Evolutionary conservation across 2,797 vertebrate species (phyloP).

Genomic region (Alexandromys oeconomus): DNA sequence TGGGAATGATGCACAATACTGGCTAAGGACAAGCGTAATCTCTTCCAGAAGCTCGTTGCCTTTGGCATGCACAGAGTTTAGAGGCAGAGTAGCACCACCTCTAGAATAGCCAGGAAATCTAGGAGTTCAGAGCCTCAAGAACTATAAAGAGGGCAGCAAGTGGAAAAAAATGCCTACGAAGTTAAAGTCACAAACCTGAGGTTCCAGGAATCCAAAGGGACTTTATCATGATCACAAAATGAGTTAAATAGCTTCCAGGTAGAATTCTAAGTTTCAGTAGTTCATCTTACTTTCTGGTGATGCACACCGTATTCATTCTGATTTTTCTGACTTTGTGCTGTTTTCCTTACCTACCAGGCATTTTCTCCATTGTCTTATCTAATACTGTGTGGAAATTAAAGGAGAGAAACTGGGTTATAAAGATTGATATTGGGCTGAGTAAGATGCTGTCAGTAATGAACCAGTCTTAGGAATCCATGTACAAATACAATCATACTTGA

Average conservation of each 20-base stretch:
- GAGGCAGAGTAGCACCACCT: neutral
- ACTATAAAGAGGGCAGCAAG: neutral
- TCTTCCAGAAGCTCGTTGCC: neutral
- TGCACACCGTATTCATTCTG: neutral
- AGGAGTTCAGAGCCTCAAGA: constrained; percentile 22
- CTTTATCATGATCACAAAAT: neutral
- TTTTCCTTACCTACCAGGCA: constrained; percentile 12
- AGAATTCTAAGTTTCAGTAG: neutral
- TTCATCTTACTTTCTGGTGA: neutral
- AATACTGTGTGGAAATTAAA: constrained; percentile 16
- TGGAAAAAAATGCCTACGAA: neutral
- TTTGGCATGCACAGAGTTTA: constrained; percentile 15
- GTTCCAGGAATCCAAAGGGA: constrained; percentile 17
- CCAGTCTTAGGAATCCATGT: neutral
- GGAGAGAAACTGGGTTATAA: neutral
- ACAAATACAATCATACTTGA: constrained; percentile 7
- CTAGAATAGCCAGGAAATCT: constrained; percentile 45
- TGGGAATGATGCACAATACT: neutral
- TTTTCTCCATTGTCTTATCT: neutral
- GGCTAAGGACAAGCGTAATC: neutral
- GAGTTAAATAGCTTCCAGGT: constrained; percentile 14
- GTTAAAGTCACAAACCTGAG: constrained; percentile 36
- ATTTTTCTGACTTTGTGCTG: neutral
- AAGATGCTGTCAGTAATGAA: neutral
- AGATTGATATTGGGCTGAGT: neutral